phyloP scores from a whole-genome alignment of 2,113 vertebrate genomes.

The Columba janthina region DNA sequence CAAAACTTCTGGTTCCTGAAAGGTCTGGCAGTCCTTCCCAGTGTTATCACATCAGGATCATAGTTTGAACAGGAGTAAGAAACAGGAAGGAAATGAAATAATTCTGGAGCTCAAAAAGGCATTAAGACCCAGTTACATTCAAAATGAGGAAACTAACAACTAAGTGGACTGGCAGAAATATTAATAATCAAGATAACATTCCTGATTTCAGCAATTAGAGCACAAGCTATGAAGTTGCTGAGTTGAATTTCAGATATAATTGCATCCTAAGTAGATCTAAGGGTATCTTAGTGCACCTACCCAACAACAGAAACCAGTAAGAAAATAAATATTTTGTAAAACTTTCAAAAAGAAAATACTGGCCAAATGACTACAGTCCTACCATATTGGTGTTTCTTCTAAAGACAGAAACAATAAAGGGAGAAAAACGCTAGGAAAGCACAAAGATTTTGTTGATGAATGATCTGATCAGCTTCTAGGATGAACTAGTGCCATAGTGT shows the following conservation, averaged over 20 bases:
- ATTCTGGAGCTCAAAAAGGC: slow-evolving; percentile 39
- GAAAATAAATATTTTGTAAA: not conserved
- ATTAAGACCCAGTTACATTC: not conserved
- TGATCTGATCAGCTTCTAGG: not conserved
- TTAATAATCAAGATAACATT: not conserved
- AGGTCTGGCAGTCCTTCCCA: slow-evolving; percentile 53
- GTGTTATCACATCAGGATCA: slow-evolving; percentile 45
- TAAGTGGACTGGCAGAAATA: not conserved
- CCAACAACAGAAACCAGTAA: not conserved
- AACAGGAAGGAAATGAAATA: slow-evolving; percentile 73
- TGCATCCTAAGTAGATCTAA: not conserved
- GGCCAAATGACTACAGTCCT: not conserved
- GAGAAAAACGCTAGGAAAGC: not conserved
- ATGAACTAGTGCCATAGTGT: not conserved
- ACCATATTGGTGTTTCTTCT: not conserved
- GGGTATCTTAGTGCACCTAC: not conserved
- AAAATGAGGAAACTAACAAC: slow-evolving; percentile 62
- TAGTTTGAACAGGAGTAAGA: slow-evolving; percentile 44
- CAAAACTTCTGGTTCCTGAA: slow-evolving; percentile 56
- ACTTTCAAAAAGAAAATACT: not conserved
- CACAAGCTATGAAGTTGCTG: not conserved
- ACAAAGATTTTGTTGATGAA: not conserved
- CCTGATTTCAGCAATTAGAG: not conserved
- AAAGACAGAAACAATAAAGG: not conserved
- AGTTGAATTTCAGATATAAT: not conserved